Evolutionary conservation across 2,113 vertebrate species (phyloP), one percentile per base, ranked within the genome.

Genomic region (Serinus canaria): DNA sequence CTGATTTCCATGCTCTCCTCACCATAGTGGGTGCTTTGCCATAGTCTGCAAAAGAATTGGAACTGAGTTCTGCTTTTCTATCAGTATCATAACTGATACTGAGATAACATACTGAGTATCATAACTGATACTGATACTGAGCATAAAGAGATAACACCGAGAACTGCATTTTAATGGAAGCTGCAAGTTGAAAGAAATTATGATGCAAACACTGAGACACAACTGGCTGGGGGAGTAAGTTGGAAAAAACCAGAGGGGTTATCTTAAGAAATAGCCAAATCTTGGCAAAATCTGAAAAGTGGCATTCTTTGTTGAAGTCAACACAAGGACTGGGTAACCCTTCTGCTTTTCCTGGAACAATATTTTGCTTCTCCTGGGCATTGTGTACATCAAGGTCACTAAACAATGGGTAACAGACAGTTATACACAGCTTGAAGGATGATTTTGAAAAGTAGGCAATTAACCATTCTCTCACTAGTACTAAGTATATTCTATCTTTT

Each of bases 321-420:
- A 28, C 19, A 13, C 11, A 39, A 83, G n/a, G 41, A 47, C 7
- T 0, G 1, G 13, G 22, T 28, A 75, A 50, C 11, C 21, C 11
- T 72, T 35, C 58, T 66, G 55, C 43, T 56, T 59, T 1, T 0
- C 7, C 31, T 24, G 22, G 9, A 15, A 76, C 31, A 39, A 14
- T 12, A 21, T 63, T 66, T 84, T 76, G 50, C 28, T 44, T 68
- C 35, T 87, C 30, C 52, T 53, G 41, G 28, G 35, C 22, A 58
- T 7, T 0, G 0, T 1, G 2, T 31, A 53, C 27, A 7, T 7
- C 0, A 1, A 19, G 39, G 39, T 59, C 14, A 35, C 28, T 44
- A n/a, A 63, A 50, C 15, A 56, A 13, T 20, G 15, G 18, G 43
- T 25, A 50, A 43, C 35, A 55, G 24, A 91, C 39, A 56, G 10